Percentiles rank a stretch among this genome's conserved stretches.
Evolutionary conservation across 2,113 vertebrate species (phyloP).

Genomic region (Noturus placidus): DNA sequence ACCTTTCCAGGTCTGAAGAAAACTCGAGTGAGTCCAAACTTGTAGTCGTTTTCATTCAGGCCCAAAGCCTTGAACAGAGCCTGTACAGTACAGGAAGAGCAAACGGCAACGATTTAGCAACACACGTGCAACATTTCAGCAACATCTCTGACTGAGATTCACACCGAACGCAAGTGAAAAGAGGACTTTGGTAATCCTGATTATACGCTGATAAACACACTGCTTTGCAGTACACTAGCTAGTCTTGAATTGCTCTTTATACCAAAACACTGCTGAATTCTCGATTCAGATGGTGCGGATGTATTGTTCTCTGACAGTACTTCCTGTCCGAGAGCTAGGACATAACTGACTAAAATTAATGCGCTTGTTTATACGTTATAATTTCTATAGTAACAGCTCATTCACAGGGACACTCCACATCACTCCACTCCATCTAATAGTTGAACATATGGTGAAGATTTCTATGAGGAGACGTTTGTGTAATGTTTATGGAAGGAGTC

Average conservation of each 20-base stretch:
- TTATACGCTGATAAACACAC: not conserved
- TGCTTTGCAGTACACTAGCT: not conserved
- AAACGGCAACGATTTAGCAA: not conserved
- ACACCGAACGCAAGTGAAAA: not conserved
- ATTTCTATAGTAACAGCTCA: too few relatives aligned
- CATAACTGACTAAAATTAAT: not conserved
- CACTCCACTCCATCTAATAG: too few relatives aligned
- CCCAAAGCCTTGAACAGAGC: slow-evolving; percentile 97
- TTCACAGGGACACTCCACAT: too few relatives aligned
- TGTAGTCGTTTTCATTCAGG: slow-evolving; percentile 95
- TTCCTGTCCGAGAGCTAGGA: not conserved
- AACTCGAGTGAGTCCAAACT: slow-evolving; percentile 95
- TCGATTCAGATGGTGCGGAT: not conserved
- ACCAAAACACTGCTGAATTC: not conserved
- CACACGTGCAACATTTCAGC: not conserved
- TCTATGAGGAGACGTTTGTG: too few relatives aligned
- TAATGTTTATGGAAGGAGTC: too few relatives aligned
- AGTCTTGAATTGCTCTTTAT: not conserved
- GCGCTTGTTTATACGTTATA: not conserved
- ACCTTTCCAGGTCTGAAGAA: slow-evolving; percentile 99
- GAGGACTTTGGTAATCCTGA: not conserved
- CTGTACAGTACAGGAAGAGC: slow-evolving; percentile 67
- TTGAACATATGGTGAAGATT: too few relatives aligned
- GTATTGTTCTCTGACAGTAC: not conserved
- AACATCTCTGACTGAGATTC: not conserved